Evolutionary conservation across 2,797 vertebrate genomes (phyloP), one percentile per base, ranked within the genome.

Genomic region (Gobionotothen gibberifrons): DNA sequence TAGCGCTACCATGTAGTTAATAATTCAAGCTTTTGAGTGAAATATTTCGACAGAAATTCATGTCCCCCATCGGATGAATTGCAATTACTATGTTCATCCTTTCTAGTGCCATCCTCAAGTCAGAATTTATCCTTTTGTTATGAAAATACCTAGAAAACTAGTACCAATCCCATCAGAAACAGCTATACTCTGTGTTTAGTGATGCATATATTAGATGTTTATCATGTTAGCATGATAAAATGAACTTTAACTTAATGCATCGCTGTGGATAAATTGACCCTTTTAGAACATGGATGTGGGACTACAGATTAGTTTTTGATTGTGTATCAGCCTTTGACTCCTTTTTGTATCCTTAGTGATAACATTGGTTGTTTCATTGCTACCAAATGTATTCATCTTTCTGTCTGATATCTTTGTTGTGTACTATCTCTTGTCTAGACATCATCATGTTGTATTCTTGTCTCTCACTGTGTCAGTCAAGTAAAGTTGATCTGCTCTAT

Each of bases 381-480:
- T 12, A 71, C 5, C 72, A 17, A 19, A 64, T 55, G 22, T 60
- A 52, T 26, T 21, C 55, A 40, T 55, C 10, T 51, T 21, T 57
- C 16, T 58, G 40, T 79, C 47, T 75, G 46, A 54, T 61, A 11
- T 68, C 11, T 65, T 9, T 62, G 48, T 21, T 69, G 11, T 60
- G 5, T 42, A 52, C 14, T 52, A 19, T 58, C n/a, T 62, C 15
- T 56, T 21, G 21, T 51, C 66, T n/a, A 53, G 49, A 69, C n/a
- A n/a, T 57, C 60, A 21, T 68, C n/a, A 72, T 52, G 72, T 32
- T 55, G 21, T 14, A 67, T 63, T 74, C 16, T 52, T 59, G 58
- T 59, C 48, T 74, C 71, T 64, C 5, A 1, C 22, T n/a, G 44
- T 68, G 29, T 67, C 66, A 46, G 47, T 63, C 53, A 26, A 44